phyloP scores from a whole-genome alignment of 2,888 invertebrate genomes.

The Camponotus fellah region DNA sequence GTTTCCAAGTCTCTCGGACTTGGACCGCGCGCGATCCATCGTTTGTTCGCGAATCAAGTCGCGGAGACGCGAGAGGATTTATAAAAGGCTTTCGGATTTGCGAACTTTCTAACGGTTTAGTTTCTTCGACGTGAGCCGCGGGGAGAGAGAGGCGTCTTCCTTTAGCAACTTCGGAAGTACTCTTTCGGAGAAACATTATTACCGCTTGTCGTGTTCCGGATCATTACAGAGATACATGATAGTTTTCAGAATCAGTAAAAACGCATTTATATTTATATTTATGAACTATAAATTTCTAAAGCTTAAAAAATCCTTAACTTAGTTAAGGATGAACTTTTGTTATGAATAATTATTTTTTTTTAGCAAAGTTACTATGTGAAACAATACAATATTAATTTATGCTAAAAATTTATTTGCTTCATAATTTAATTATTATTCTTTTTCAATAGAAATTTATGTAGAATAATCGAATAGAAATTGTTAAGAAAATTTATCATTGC shows the following conservation, averaged over 20 bases:
- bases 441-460: neutral
- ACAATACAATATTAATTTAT: neutral
- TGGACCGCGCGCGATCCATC: conserved; percentile 42
- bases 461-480: neutral
- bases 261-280: neutral
- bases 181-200: conserved; percentile 9
- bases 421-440: neutral
- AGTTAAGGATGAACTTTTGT: neutral
- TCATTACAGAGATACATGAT: neutral
- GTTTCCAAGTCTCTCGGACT: conserved; percentile 49
- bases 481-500: neutral
- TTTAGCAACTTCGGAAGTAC: conserved; percentile 1
- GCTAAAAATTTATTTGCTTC: neutral
- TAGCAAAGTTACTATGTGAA: neutral
- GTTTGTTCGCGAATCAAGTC: conserved; percentile 54
- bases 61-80: conserved; percentile 47
- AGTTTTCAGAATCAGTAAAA: neutral
- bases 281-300: neutral
- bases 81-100: conserved; percentile 37
- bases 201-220: neutral
- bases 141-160: neutral
- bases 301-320: neutral
- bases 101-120: conserved; percentile 41
- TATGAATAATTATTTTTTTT: neutral
- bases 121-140: conserved; percentile 14